Evolutionary conservation across 37 sponge, comb jelly and placozoan genomes (phyloP), one percentile per base, ranked within the genome.

Genomic region (Crambe crambe): DNA sequence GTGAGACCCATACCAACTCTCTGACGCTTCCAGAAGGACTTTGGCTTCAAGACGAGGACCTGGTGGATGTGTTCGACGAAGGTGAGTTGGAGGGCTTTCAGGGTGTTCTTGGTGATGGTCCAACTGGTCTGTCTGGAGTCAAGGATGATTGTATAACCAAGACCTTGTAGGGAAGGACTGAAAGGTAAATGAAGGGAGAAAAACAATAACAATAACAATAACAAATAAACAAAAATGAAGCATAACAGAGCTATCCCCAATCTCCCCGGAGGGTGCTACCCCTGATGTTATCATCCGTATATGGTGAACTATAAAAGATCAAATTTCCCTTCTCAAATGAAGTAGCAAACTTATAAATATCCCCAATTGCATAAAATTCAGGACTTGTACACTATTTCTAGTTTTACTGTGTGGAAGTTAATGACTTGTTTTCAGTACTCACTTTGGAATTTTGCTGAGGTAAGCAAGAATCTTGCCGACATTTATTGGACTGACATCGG

Each of bases 391-490:
- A n/a, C n/a, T n/a, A n/a, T n/a, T n/a, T n/a, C n/a, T n/a, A n/a
- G n/a, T n/a, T n/a, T n/a, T n/a, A n/a, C n/a, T n/a, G n/a, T n/a
- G n/a, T n/a, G n/a, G n/a, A n/a, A n/a, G n/a, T n/a, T n/a, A n/a
- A n/a, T n/a, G n/a, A n/a, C n/a, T n/a, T n/a, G n/a, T n/a, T n/a
- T n/a, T n/a, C n/a, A n/a, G n/a, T n/a, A 65, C 90, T 84, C 39
- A 89, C 91, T 69, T 77, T 20, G 86, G 80, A 12, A 86, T 63
- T 56, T 77, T 69, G 61, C 78, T 82, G 59, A 90, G 91, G 73
- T 90, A 90, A 27, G 81, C 32, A 3, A 90, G 64, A 0, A 76
- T 31, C 73, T 77, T 81, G 6, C 86, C 91, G 1, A 90, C 31
- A 20, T 81, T 75, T 47, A 67, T 25, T 10, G 82, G 74, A 40